Conservation (phyloP, 2,888 invertebrate genomes). For the Pollenia griseotomentosa region DNA sequence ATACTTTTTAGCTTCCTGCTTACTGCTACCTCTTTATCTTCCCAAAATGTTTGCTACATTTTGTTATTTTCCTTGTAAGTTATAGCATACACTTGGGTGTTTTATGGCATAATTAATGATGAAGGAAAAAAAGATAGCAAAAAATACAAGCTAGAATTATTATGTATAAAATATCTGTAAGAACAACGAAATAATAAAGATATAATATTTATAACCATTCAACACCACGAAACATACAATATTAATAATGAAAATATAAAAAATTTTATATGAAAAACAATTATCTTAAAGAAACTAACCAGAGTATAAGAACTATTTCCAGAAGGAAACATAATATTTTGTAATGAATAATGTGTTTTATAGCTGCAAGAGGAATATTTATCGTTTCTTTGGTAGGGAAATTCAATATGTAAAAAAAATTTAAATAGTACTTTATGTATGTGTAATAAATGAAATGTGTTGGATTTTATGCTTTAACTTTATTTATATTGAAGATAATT, state of each 20-base stretch:
- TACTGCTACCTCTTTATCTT: neutral
- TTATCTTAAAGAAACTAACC: conserved; percentile 33
- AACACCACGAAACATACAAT: conserved; percentile 9
- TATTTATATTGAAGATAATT: too few species aligned
- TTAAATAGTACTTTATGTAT: too few species aligned
- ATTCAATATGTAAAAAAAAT: conserved; percentile 20
- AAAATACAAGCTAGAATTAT: neutral
- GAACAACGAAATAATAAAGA: neutral
- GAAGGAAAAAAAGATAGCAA: neutral
- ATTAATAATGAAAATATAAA: neutral
- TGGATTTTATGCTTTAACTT: too few species aligned
- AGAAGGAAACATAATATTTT: conserved; percentile 37
- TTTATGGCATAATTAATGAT: conserved; percentile 64
- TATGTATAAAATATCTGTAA: neutral
- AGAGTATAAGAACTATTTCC: conserved; percentile 30
- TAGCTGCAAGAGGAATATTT: conserved; percentile 33
- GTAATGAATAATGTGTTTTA: conserved; percentile 54
- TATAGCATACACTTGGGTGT: conserved; percentile 39
- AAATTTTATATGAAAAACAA: neutral
- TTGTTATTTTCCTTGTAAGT: neutral
- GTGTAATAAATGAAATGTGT: too few species aligned
- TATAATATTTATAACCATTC: conserved; percentile 32
- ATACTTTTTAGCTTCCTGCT: conserved; percentile 7
- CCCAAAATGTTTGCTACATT: conserved; percentile 14
- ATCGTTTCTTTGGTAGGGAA: conserved; percentile 33